Percentiles rank a stretch among this genome's conserved stretches.
These are phyloP conservation scores for Sebastes umbrosus DNA, from an alignment of 2,797 vertebrate species.

Conservation along the genomic window DNA sequence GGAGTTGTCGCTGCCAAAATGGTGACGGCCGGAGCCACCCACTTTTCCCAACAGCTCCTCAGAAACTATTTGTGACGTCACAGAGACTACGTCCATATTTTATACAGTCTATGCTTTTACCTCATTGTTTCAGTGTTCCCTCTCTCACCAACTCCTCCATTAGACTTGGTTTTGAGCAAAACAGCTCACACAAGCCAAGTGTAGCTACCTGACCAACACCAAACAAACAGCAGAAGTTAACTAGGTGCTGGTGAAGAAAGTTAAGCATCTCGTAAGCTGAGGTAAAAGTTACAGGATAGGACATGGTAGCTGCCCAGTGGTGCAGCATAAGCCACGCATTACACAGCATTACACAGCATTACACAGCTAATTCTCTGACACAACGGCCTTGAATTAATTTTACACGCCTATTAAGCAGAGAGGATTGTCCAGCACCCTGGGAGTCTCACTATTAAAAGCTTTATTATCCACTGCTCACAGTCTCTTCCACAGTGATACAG, in stretches of 20 bases:
- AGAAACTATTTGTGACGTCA: no score
- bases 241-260: not conserved
- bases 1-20: no score
- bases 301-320: not conserved
- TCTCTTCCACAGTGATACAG: not conserved
- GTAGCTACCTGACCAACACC: not conserved
- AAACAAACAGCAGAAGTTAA: not conserved
- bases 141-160: not conserved
- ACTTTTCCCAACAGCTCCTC: no score
- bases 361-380: constrained; percentile 7
- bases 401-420: constrained; percentile 7
- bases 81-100: no score
- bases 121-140: not conserved
- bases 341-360: not conserved
- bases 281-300: not conserved
- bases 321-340: not conserved
- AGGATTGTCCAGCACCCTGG: not conserved
- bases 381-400: constrained; percentile 5
- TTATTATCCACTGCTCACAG: not conserved
- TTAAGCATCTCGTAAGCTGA: not conserved
- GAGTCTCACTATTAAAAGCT: not conserved
- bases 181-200: not conserved
- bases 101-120: not conserved
- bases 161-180: not conserved
- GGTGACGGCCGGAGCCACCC: no score